Evolutionary conservation across 1,140 invertebrate genomes (phyloP), one percentile per base, ranked within the genome.

Genomic region (Archivesica marissinica): DNA sequence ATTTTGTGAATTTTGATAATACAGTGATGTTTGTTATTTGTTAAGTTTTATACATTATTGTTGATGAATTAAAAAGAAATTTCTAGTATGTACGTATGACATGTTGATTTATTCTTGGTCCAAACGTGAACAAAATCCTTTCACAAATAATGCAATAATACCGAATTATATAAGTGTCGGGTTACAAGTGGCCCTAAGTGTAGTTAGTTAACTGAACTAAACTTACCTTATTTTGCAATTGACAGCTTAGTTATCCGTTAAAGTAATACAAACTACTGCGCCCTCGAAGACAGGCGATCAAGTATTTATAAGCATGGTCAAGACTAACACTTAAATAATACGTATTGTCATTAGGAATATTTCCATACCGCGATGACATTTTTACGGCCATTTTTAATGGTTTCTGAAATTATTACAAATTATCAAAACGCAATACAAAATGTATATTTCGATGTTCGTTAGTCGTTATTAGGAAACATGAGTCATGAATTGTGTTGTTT

Each of bases 251-350:
- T 2, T 64, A 64, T 64, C 59, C 59, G 1, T 11, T 4, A 52
- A 4, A 52, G 50, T 17, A 15, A 64, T 30, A 6, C 38, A 35
- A 13, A 64, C 59, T 20, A 64, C 59, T 64, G 59, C n/a, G 59
- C 28, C 30, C 59, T 64, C 11, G 3, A 6, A 30, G 38, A 20
- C 1, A 30, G 0, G 38, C 7, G 15, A 13, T 64, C 59, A n/a
- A 64, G 25, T 64, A 64, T 64, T 52, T 59, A 64, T 64, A 64
- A 2, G 38, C 59, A 6, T 3, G 59, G 28, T 35, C 59, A 64
- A 59, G 54, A 6, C 23, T 59, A 2, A 59, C 54, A 59, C 25
- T 59, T 59, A 59, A 59, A 28, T 59, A 2, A 7, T 3, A 28
- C 9, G 6, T 28, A 59, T 59, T 59, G 54, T 64, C 30, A 35